Conservation (phyloP, 2,797 vertebrate species). For the Holocentrus rufus region DNA sequence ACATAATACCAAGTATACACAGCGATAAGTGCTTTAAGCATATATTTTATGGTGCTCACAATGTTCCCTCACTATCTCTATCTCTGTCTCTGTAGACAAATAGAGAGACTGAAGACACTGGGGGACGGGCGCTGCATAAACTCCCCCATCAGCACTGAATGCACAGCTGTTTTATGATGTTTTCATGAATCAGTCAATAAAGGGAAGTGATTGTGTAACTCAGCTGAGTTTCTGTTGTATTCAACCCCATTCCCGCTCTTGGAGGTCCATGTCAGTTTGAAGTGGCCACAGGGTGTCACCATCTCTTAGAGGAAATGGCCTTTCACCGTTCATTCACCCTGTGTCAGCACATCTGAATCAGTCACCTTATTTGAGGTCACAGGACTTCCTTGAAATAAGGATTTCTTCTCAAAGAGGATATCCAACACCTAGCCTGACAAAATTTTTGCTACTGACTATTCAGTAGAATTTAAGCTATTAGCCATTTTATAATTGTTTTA, state of each 20-base stretch:
- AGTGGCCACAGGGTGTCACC: conserved; percentile 42
- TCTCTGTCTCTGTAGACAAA: conserved; percentile 65
- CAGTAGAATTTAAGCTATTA: background rate
- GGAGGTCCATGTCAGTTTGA: background rate
- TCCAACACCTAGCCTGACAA: background rate
- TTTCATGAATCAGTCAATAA: conserved; percentile 70
- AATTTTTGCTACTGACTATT: background rate
- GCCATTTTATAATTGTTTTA: background rate
- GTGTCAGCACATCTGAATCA: background rate
- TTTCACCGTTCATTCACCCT: background rate
- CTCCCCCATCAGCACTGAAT: conserved; percentile 57
- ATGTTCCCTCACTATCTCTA: conserved; percentile 38
- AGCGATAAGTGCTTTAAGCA: conserved; percentile 2
- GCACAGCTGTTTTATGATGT: conserved; percentile 62
- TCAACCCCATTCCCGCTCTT: background rate
- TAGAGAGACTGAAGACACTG: conserved; percentile 26
- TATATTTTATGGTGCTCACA: background rate
- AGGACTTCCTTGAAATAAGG: background rate
- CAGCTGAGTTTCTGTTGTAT: conserved; percentile 10
- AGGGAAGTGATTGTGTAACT: conserved; percentile 56
- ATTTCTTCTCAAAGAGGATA: no score
- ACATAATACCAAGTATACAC: background rate
- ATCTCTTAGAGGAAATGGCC: background rate
- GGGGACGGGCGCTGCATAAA: conserved; percentile 50
- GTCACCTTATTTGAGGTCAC: background rate